A percentile compares a stretch with the other conserved stretches of the same genome.
phyloP scores from a whole-genome alignment of 2,888 invertebrate species.

The Leptinotarsa tumamoca region DNA sequence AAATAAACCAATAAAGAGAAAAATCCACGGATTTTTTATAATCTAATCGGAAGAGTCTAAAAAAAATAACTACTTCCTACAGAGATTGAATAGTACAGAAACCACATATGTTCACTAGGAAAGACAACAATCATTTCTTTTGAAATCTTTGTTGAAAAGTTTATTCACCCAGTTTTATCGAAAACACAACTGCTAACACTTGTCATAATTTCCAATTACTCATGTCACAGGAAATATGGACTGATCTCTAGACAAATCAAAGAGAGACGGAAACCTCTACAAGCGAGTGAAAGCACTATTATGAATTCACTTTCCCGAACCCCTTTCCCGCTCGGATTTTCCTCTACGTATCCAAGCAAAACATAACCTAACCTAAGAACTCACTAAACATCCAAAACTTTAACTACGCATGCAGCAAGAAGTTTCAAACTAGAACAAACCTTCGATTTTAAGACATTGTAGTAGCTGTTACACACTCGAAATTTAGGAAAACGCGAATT shows the following conservation, averaged over 20 bases:
- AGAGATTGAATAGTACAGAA: too few relatives aligned
- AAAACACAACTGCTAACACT: background rate
- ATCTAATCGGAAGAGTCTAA: too few relatives aligned
- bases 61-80: too few relatives aligned
- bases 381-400: slow-evolving; percentile 53
- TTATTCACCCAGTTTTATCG: background rate
- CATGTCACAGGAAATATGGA: slow-evolving; percentile 4
- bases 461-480: slow-evolving; percentile 29
- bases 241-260: background rate
- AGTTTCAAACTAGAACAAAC: slow-evolving; percentile 51
- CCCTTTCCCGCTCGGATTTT: slow-evolving; percentile 22
- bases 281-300: slow-evolving; percentile 22
- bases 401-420: slow-evolving; percentile 54
- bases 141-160: background rate
- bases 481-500: slow-evolving; percentile 38
- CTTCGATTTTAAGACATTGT: slow-evolving; percentile 35
- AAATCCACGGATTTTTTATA: too few relatives aligned
- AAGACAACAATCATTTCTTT: too few relatives aligned
- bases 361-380: slow-evolving; percentile 55
- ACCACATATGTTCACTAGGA: too few relatives aligned
- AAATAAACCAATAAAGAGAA: too few relatives aligned
- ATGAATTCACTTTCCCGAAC: slow-evolving; percentile 14
- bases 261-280: slow-evolving; percentile 18
- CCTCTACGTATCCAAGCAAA: slow-evolving; percentile 46
- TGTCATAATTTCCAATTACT: background rate